Percentiles rank a stretch among this genome's conserved stretches.
Conservation (phyloP, 2,113 vertebrate genomes). For the Varanus salvator region DNA sequence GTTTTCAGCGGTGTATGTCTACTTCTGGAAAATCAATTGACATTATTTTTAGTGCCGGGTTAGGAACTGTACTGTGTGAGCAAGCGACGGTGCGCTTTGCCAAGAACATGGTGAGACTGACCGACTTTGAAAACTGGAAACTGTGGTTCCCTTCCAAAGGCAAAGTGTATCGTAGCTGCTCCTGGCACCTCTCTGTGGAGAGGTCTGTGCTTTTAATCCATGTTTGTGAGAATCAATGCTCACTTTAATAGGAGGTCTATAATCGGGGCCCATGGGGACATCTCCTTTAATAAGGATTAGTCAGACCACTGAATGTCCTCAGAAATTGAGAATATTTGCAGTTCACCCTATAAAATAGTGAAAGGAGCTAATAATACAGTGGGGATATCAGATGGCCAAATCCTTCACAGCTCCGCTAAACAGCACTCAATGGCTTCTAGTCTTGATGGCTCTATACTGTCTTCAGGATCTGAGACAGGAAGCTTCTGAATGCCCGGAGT, state of each 20-base stretch:
- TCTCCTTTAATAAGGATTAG: constrained; percentile 31
- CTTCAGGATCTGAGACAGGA: not conserved
- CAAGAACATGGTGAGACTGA: constrained; percentile 38
- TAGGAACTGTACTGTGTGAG: constrained; percentile 16
- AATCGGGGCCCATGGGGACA: constrained; percentile 11
- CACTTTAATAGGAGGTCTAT: constrained; percentile 13
- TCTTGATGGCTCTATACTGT: not conserved
- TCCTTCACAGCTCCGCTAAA: not conserved
- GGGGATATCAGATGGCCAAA: not conserved
- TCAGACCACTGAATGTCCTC: constrained; percentile 7
- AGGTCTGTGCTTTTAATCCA: constrained; percentile 14
- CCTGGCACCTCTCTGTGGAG: constrained; percentile 5
- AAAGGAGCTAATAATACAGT: not conserved
- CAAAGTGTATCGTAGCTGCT: not conserved
- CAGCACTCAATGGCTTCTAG: not conserved
- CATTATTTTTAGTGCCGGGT: constrained; percentile 34
- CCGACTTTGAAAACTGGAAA: constrained; percentile 38
- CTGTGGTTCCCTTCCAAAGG: constrained; percentile 18
- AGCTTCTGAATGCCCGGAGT: not conserved
- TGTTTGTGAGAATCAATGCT: constrained; percentile 22
- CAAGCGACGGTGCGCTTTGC: not conserved
- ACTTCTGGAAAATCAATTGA: constrained; percentile 39
- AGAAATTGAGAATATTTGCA: constrained; percentile 23
- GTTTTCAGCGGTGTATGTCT: constrained; percentile 19
- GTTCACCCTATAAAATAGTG: constrained; percentile 17